These are phyloP conservation scores for Porites divaricata DNA, from an alignment of 92 coral and sea anemone species.

Conservation along the genomic window DNA sequence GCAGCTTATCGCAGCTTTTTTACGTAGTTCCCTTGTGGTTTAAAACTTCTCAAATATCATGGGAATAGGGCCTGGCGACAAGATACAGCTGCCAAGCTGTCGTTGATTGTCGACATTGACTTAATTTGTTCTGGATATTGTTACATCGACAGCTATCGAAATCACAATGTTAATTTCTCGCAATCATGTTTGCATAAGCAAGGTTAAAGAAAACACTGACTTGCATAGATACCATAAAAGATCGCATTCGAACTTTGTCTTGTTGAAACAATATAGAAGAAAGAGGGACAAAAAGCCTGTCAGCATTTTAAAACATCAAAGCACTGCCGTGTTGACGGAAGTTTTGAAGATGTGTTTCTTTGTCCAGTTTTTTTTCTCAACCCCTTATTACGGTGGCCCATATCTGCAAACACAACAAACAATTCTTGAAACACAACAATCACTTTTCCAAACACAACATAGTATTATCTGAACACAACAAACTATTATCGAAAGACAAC, in stretches of 20 bases:
- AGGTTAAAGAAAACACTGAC: neutral
- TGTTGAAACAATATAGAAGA: neutral
- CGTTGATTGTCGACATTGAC: neutral
- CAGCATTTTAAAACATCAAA: too few relatives aligned
- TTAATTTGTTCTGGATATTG: neutral
- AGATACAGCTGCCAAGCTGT: neutral
- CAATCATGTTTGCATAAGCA: neutral
- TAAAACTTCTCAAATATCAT: conserved; percentile 8
- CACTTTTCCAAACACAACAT: too few relatives aligned
- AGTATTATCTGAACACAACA: too few relatives aligned
- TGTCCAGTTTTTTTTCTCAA: too few relatives aligned
- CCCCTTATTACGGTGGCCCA: too few relatives aligned
- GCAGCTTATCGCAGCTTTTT: neutral
- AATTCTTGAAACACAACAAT: too few relatives aligned
- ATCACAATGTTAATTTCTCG: neutral
- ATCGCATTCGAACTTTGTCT: neutral
- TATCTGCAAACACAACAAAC: too few relatives aligned
- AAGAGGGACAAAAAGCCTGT: too few relatives aligned
- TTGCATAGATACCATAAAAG: neutral
- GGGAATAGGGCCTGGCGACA: neutral
- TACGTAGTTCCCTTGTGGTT: too few relatives aligned
- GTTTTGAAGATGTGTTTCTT: too few relatives aligned
- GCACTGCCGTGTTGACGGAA: too few relatives aligned
- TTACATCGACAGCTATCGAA: conserved; percentile 1
- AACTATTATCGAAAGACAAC: too few relatives aligned